Evolutionary conservation across 64 coral and sea anemone genomes (phyloP).

Genomic region (Orbicella faveolata): DNA sequence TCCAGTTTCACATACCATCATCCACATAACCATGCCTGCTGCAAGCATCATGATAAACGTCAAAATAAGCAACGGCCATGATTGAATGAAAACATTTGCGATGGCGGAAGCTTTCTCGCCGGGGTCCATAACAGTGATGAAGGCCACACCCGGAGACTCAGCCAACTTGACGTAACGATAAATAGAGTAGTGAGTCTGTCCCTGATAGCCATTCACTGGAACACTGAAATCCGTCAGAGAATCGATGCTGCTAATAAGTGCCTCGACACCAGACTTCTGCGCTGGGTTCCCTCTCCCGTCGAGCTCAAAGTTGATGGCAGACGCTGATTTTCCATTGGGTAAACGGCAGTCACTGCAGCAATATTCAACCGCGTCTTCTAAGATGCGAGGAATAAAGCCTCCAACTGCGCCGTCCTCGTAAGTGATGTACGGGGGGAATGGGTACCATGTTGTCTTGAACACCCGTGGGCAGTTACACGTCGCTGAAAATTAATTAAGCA

Average conservation of each 20-base stretch:
- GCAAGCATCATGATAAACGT: neutral
- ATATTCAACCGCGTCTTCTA: neutral
- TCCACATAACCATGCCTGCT: slow-evolving; percentile 44
- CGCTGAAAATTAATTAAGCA: neutral
- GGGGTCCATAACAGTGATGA: slow-evolving; percentile 20
- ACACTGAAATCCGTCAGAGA: slow-evolving; percentile 22
- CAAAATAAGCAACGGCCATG: slow-evolving; percentile 29
- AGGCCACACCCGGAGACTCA: slow-evolving; percentile 44
- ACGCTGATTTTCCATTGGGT: neutral
- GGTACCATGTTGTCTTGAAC: slow-evolving; percentile 33
- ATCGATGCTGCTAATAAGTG: neutral
- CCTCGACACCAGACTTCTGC: slow-evolving; percentile 6
- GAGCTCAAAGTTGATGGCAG: slow-evolving; percentile 6
- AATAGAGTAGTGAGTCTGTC: slow-evolving; percentile 18
- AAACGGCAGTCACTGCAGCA: slow-evolving; percentile 34
- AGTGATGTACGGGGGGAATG: slow-evolving; percentile 29
- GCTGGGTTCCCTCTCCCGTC: slow-evolving; percentile 26
- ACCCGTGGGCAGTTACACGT: slow-evolving; percentile 32
- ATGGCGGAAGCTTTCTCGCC: neutral
- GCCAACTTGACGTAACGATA: slow-evolving; percentile 32
- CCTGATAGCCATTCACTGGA: slow-evolving; percentile 42
- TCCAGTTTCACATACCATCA: slow-evolving; percentile 28
- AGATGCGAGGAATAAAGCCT: slow-evolving; percentile 35
- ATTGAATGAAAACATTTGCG: slow-evolving; percentile 5
- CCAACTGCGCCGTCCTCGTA: neutral